Evolutionary conservation across 1,140 invertebrate genomes (phyloP), one percentile per base, ranked within the genome.

Genomic region (Hycleus cichorii): DNA sequence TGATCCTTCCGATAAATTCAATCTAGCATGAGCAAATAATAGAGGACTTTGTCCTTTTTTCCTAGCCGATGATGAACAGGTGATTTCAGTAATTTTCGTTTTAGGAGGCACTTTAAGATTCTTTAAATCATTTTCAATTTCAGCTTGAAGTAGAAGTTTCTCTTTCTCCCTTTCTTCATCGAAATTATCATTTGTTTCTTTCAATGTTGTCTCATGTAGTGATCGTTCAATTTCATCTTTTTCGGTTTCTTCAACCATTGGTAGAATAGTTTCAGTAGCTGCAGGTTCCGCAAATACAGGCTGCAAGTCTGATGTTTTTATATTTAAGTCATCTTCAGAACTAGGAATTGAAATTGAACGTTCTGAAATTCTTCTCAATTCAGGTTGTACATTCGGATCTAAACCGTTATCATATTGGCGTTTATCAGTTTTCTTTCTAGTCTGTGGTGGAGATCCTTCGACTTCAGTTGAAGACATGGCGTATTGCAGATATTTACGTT

Each of bases 1-100:
- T 24, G 88, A 90, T 10, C 88, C 89, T 75, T 91, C 89, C 0
- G 88, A 90, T 3, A 91, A 74, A 67, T 90, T 90, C 3, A 91
- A 75, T 55, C 86, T 77, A 10, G 86, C 85, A 68, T 89, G 82
- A 4, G 87, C 87, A 74, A 90, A 90, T 2, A 91, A 68, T 51
- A 89, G 81, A 0, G 88, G 87, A 52, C 85, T 88, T 64, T 88
- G 86, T 3, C 88, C 86, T 51, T 82, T 76, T 53, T 83, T 78
- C 59, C 83, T 72, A 11, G 81, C 67, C 65, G 83, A 77, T 1
- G 84, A 80, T 3, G 83, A 83, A 42, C 32, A 32, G 25, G 67
- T 66, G 32, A 74, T 72, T 63, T 74, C 71, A 2, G 70, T 71
- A 11, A 72, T 70, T 58, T 67, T 72, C 10, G 71, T 74, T 57